phyloP scores from a whole-genome alignment of 2,113 vertebrate species.

The Lophura nycthemera region DNA sequence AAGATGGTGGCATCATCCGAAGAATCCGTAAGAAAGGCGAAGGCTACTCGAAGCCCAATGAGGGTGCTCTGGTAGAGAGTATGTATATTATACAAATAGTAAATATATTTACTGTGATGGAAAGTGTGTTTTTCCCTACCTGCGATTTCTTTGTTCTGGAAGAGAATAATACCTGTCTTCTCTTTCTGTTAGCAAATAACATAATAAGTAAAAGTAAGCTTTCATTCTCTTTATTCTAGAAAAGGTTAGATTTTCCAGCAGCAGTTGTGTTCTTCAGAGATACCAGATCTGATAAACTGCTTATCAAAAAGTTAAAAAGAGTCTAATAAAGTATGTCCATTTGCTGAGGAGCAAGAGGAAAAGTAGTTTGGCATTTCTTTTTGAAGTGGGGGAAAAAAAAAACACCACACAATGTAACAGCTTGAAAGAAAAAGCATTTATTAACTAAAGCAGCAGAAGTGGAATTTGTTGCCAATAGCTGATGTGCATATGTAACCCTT shows the following conservation, averaged over 20 bases:
- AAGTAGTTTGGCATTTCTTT: background rate
- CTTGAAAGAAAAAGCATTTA: fast-evolving
- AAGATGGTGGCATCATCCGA: constrained; percentile 93
- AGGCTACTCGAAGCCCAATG: constrained; percentile 93
- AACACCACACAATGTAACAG: too few species aligned
- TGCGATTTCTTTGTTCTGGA: background rate
- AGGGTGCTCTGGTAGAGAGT: constrained; percentile 93
- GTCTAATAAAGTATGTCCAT: background rate
- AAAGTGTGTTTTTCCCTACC: background rate
- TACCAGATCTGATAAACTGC: background rate
- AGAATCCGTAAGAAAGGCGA: constrained; percentile 90
- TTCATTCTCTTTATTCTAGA: background rate
- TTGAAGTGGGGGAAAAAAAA: background rate
- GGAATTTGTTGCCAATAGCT: background rate
- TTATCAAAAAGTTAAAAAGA: background rate
- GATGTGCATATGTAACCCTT: background rate
- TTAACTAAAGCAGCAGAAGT: background rate
- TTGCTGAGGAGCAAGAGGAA: background rate
- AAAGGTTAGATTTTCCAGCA: background rate
- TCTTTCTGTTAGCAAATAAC: background rate
- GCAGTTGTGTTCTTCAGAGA: background rate
- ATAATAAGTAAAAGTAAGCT: background rate
- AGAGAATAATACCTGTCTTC: fast-evolving
- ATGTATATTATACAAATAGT: constrained; percentile 14
- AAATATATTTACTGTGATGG: background rate